phyloP scores from a whole-genome alignment of 2,888 invertebrate genomes.

The Elegia similella region DNA sequence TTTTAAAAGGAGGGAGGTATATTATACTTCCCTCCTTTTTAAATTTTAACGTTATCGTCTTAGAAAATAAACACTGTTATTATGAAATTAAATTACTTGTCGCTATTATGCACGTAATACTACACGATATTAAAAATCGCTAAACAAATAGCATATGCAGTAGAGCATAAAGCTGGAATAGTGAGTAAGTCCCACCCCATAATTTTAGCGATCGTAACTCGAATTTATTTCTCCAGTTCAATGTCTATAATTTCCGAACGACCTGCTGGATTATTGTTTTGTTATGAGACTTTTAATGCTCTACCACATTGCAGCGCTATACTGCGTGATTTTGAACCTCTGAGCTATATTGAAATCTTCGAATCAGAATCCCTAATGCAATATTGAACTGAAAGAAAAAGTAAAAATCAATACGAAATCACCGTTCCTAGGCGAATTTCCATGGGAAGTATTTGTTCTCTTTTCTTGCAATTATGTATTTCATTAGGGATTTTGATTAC shows the following conservation, averaged over 20 bases:
- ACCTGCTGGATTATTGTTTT: conserved; percentile 43
- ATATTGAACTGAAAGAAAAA: no score
- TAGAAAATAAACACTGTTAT: background rate
- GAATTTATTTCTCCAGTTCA: conserved; percentile 38
- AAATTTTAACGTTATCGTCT: background rate
- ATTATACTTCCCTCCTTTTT: no score
- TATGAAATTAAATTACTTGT: background rate
- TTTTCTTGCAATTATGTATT: no score
- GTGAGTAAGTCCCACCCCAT: conserved; percentile 38
- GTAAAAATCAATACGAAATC: no score
- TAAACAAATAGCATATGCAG: conserved; percentile 30
- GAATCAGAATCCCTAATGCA: no score
- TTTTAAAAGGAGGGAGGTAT: no score
- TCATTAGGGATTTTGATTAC: no score
- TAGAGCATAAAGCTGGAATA: conserved; percentile 34
- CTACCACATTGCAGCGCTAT: no score
- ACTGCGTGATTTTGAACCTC: no score
- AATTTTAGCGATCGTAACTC: conserved; percentile 44
- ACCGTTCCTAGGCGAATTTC: no score
- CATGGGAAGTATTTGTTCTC: no score
- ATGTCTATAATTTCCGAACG: conserved; percentile 47
- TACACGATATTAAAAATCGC: conserved; percentile 11
- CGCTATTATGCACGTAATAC: background rate
- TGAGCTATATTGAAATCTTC: no score
- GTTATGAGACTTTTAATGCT: conserved; percentile 45